A percentile compares a stretch with the other conserved stretches of the same genome.
phyloP scores from a whole-genome alignment of 2,113 vertebrate species.

The Eudyptes chrysolophus region DNA sequence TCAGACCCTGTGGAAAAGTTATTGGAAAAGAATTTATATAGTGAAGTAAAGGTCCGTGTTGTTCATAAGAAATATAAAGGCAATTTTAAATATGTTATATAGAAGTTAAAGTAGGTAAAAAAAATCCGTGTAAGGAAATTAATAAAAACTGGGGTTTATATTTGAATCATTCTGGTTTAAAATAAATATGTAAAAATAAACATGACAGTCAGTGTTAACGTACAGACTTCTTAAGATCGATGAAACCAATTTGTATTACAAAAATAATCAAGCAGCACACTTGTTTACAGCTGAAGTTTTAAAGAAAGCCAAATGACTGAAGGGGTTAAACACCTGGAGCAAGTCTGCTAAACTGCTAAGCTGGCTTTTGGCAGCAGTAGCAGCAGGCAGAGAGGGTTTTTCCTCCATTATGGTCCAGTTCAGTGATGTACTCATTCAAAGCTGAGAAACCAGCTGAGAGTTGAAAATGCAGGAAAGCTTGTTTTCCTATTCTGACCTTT shows the following conservation, averaged over 20 bases:
- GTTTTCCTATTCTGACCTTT: background rate
- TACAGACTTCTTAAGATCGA: fast-evolving
- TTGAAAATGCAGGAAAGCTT: background rate
- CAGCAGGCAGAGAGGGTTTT: background rate
- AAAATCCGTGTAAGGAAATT: background rate
- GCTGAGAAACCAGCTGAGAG: constrained; percentile 13
- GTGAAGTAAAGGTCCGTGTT: background rate
- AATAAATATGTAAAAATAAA: background rate
- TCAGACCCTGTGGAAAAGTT: background rate
- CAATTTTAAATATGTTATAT: background rate
- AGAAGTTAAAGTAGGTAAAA: background rate
- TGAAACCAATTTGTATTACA: background rate
- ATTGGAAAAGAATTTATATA: background rate
- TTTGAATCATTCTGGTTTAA: background rate
- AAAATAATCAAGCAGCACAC: background rate
- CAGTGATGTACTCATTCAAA: constrained; percentile 26
- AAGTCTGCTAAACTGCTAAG: background rate
- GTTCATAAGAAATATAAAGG: background rate
- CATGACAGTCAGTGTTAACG: background rate
- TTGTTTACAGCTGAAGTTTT: background rate
- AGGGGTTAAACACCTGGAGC: constrained; percentile 52
- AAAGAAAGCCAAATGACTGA: background rate
- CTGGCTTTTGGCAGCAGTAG: constrained; percentile 36
- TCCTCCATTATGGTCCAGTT: background rate
- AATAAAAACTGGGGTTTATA: background rate